Evolutionary conservation across 2,113 vertebrate genomes (phyloP).

Genomic region (Antigone vipio): DNA sequence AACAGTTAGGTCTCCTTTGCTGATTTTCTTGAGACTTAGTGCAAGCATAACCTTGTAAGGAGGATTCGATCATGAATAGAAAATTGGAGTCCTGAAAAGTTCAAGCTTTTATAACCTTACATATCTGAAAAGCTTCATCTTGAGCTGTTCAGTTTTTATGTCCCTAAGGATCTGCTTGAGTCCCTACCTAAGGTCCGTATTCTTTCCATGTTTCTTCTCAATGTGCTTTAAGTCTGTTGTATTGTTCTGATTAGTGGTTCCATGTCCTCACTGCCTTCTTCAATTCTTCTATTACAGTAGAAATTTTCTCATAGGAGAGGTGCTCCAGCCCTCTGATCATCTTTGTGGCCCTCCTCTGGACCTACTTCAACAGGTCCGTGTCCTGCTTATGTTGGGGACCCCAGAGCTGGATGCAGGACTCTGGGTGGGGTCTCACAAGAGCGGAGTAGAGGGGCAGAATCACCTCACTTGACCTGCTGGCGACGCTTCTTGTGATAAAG

Average conservation of each 20-base stretch:
- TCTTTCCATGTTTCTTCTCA: neutral
- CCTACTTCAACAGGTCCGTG: no score
- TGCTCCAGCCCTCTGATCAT: no score
- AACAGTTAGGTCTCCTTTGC: neutral
- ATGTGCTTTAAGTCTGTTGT: neutral
- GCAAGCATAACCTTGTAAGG: neutral
- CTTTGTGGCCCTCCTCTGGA: no score
- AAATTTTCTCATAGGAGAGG: neutral
- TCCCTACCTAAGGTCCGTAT: neutral
- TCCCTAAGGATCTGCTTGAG: neutral
- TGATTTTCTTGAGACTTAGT: neutral
- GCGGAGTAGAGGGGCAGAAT: no score
- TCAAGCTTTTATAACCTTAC: neutral
- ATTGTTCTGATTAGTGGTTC: neutral
- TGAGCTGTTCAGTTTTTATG: neutral
- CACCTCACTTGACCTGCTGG: no score
- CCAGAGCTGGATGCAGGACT: no score
- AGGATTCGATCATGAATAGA: neutral
- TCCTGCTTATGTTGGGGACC: no score
- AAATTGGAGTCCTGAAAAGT: neutral
- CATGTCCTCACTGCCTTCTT: neutral
- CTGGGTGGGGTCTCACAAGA: no score
- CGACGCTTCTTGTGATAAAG: no score
- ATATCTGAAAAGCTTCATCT: neutral
- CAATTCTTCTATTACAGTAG: neutral